A percentile compares a stretch with the other conserved stretches of the same genome.
Evolutionary conservation across 2,888 invertebrate genomes (phyloP).

Genomic region (Melieria omissa): DNA sequence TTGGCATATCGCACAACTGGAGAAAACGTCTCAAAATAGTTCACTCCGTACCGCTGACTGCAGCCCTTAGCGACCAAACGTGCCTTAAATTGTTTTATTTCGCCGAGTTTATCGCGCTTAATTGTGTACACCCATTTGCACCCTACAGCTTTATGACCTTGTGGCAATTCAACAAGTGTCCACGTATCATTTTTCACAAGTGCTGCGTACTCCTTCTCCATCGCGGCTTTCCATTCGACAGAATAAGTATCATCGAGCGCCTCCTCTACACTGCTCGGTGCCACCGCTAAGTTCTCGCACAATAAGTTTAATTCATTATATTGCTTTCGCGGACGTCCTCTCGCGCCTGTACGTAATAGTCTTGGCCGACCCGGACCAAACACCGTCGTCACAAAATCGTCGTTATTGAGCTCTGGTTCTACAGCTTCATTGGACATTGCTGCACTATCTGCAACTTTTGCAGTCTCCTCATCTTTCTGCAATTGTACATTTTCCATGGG

Average conservation of each 20-base stretch:
- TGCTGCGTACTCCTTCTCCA: constrained; percentile 44
- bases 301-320: constrained; percentile 37
- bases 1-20: constrained; percentile 35
- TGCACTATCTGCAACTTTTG: constrained; percentile 1
- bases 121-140: constrained; percentile 35
- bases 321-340: constrained; percentile 39
- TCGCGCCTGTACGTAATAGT: constrained; percentile 37
- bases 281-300: constrained; percentile 24
- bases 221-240: constrained; percentile 40
- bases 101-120: constrained; percentile 11
- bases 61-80: constrained; percentile 36
- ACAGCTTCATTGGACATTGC: not conserved
- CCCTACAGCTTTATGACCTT: constrained; percentile 31
- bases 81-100: constrained; percentile 25
- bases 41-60: constrained; percentile 32
- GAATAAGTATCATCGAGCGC: constrained; percentile 32
- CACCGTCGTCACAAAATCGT: constrained; percentile 3
- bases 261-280: constrained; percentile 36
- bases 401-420: not conserved
- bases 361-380: constrained; percentile 40
- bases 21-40: constrained; percentile 33
- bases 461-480: not conserved
- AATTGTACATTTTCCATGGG: constrained; percentile 1
- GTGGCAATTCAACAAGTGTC: constrained; percentile 38
- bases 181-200: constrained; percentile 40